phyloP scores from a whole-genome alignment of 2,888 invertebrate genomes.

The Eupithecia abbreviata region DNA sequence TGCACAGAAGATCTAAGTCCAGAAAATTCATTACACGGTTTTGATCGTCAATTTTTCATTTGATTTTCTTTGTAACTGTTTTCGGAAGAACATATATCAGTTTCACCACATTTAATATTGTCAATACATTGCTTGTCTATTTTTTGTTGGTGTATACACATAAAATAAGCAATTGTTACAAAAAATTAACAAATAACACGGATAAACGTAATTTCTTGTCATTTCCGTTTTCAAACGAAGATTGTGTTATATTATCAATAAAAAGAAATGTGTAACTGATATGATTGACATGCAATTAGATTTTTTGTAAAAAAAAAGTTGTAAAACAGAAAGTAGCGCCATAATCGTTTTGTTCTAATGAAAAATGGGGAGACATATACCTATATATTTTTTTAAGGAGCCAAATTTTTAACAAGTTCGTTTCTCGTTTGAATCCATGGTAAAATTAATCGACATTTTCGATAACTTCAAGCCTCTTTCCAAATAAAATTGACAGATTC shows the following conservation, averaged over 20 bases:
- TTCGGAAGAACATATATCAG: constrained; percentile 15
- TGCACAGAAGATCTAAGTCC: constrained; percentile 7
- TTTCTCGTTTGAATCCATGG: constrained; percentile 16
- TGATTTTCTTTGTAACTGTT: not conserved
- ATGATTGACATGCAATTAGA: constrained; percentile 1
- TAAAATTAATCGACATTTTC: not conserved
- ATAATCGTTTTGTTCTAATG: not conserved
- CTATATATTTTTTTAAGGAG: constrained; percentile 17
- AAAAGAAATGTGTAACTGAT: constrained; percentile 13
- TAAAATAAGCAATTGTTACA: constrained; percentile 20
- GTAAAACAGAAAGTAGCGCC: not conserved
- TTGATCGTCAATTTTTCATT: constrained; percentile 23
- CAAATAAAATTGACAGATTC: constrained; percentile 23
- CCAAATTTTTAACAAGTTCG: constrained; percentile 13
- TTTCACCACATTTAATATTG: constrained; percentile 7
- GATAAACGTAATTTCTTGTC: constrained; percentile 20
- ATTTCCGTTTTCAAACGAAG: not conserved
- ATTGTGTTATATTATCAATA: constrained; percentile 14
- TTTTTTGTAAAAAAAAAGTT: not conserved
- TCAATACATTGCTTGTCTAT: constrained; percentile 11
- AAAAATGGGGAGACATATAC: constrained; percentile 6
- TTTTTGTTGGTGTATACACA: constrained; percentile 15
- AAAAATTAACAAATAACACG: constrained; percentile 10
- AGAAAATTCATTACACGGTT: constrained; percentile 21
- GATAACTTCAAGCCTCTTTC: constrained; percentile 19